Percentiles rank a stretch among this genome's conserved stretches.
Evolutionary conservation across 2,888 invertebrate genomes (phyloP).

Genomic region (Chrysina gloriosa): DNA sequence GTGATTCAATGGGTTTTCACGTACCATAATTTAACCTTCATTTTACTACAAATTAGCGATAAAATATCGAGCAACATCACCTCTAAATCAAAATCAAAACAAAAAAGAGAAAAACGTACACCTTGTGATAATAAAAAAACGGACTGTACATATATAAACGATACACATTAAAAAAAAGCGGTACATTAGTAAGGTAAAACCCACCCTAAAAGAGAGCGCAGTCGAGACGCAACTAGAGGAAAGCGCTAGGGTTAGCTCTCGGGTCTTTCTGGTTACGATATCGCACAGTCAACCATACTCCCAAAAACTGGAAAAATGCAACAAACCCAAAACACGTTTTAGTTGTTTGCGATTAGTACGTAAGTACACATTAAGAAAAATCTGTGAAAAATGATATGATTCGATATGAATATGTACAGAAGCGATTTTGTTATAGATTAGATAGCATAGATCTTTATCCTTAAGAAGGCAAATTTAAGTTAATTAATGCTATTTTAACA

Average conservation of each 20-base stretch:
- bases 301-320: slow-evolving; percentile 86
- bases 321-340: slow-evolving; percentile 43
- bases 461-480: no score
- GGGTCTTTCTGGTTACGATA: slow-evolving; percentile 99
- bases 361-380: no score
- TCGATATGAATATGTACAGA: no score
- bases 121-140: slow-evolving; percentile 6
- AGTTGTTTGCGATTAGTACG: slow-evolving; percentile 34
- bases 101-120: slow-evolving; percentile 9
- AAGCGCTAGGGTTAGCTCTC: slow-evolving; percentile 95
- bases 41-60: no score
- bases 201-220: slow-evolving; percentile 36
- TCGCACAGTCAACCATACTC: slow-evolving; percentile 95
- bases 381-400: no score
- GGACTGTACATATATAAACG: no score
- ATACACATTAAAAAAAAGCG: slow-evolving; percentile 11
- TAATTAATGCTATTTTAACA: no score
- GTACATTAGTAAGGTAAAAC: slow-evolving; percentile 26
- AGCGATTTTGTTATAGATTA: no score
- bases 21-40: no score
- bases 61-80: no score
- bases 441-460: no score
- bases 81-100: not conserved
- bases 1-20: no score
- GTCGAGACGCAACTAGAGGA: slow-evolving; percentile 78